phyloP scores from a whole-genome alignment of 2,113 vertebrate genomes.

The Podocnemis expansa region DNA sequence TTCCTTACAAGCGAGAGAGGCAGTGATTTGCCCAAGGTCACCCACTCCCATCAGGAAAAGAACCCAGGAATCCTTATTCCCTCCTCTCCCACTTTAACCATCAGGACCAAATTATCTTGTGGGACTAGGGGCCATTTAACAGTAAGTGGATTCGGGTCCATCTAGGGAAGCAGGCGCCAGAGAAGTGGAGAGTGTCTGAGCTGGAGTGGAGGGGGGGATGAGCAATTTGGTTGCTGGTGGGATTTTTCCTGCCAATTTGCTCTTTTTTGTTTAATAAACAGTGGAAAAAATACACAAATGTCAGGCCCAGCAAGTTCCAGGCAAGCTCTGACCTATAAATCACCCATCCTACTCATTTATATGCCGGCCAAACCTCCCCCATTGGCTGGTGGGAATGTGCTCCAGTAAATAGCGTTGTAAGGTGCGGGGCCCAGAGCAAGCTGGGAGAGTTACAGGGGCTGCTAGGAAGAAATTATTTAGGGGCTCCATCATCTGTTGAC shows the following conservation, averaged over 20 bases:
- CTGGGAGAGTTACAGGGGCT: background rate
- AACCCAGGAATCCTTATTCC: background rate
- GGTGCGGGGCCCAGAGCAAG: background rate
- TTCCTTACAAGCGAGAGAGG: background rate
- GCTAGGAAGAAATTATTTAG: background rate
- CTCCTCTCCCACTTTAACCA: background rate
- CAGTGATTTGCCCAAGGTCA: background rate
- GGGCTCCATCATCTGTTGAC: background rate
- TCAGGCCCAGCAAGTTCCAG: background rate
- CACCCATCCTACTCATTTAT: background rate
- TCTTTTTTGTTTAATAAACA: background rate
- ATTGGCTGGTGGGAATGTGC: background rate
- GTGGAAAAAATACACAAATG: background rate
- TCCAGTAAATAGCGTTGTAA: background rate
- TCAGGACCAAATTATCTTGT: background rate
- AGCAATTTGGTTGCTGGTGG: background rate
- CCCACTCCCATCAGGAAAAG: background rate
- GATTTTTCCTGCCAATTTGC: background rate
- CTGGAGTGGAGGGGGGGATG: background rate
- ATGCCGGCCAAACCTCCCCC: background rate
- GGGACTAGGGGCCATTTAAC: background rate
- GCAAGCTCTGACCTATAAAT: background rate
- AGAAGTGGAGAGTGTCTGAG: background rate
- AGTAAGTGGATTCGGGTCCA: background rate
- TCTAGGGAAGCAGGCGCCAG: background rate